Base-by-base conservation (phyloP, 2,797 vertebrate genomes). In the Chrysocyon brachyurus region DNA sequence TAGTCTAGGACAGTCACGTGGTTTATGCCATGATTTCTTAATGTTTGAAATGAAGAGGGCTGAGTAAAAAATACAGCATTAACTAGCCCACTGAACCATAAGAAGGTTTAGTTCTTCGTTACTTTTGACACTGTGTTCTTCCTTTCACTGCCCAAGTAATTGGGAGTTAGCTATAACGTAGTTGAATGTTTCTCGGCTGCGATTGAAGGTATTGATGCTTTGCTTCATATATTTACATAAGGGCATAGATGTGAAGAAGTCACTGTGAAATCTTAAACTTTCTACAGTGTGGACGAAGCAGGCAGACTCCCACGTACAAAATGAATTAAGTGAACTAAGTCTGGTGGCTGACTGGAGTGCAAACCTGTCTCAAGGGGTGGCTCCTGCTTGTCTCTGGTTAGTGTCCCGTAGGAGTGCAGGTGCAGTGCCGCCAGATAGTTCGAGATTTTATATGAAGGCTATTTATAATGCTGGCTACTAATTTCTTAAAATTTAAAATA, bases 161-260 rank as follows among this genome's bases (percentile, higher is more conserved):
- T 95, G 81, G 73, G 46, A 91, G 46, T 95, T 92, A 81, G 26
- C 36, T 33, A 0, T 73, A 16, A 21, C 40, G n/a, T 12, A 64
- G 17, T 31, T 92, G 73, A 64, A 1, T 96, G 81, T 31, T 66
- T 11, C 24, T 63, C 17, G 56, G 16, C 56, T 82, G 0, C 91
- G 49, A 85, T 94, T 54, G 22, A 73, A 81, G 82, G 21, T 87
- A 33, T 22, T 94, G 22, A n/a, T 61, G 22, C 56, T 21, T 26
- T 85, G 21, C 49, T 91, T 93, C 56, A 33, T 78, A 14, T 70
- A n/a, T 96, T 95, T 91, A 79, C 82, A 64, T 90, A 86, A 54
- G 83, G 77, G 31, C 59, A 79, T 77, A 93, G n/a, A 75, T 87
- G 2, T 66, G 66, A 87, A 88, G 70, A 72, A 28, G 40, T 94